Percentiles rank a stretch among this genome's conserved stretches.
phyloP scores from a whole-genome alignment of 2,888 invertebrate species.

The Eristalinus sepulchralis region DNA sequence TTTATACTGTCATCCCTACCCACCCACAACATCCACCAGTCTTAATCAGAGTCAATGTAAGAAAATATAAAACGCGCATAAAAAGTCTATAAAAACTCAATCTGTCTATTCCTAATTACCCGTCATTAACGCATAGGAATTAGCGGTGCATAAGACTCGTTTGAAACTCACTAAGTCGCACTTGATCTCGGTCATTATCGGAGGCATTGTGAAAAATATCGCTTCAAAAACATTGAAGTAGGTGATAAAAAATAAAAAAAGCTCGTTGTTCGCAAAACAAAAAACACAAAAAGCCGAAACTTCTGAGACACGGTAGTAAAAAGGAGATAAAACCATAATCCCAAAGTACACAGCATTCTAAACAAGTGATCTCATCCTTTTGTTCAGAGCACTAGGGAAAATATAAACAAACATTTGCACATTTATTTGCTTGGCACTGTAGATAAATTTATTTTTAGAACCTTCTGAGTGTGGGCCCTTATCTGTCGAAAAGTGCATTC shows the following conservation, averaged over 20 bases:
- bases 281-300: neutral
- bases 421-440: neutral
- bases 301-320: neutral
- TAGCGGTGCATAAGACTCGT: neutral
- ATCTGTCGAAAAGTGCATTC: constrained; percentile 11
- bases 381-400: constrained; percentile 5
- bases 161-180: neutral
- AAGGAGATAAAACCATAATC: constrained; percentile 5
- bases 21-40: neutral
- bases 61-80: neutral
- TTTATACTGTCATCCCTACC: neutral
- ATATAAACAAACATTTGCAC: neutral
- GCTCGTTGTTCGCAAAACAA: neutral
- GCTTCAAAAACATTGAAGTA: neutral
- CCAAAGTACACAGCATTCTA: constrained; percentile 11
- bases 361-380: constrained; percentile 43
- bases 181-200: neutral
- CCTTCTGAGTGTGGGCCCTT: neutral
- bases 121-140: neutral
- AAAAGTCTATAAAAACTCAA: neutral
- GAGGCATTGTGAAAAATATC: neutral
- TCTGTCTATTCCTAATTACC: neutral
- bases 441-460: neutral
- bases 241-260: neutral
- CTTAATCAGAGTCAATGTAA: neutral